These are phyloP conservation scores for Hippocampus zosterae DNA, from an alignment of 2,113 vertebrate species.

Conservation along the genomic window DNA sequence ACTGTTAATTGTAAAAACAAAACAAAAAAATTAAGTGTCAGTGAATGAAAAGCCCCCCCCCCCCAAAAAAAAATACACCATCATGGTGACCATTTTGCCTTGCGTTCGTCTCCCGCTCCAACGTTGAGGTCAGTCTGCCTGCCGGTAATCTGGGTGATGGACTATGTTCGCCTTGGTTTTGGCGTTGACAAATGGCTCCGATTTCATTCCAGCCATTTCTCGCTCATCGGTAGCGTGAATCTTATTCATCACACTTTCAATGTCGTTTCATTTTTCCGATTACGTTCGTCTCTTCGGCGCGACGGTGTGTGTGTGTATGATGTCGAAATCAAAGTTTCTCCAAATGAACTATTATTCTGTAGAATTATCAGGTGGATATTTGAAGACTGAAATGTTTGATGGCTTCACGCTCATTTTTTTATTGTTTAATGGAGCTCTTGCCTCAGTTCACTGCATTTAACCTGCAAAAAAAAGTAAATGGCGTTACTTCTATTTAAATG, in stretches of 20 bases:
- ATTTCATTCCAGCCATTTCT: constrained; percentile 28
- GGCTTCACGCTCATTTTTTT: too few relatives aligned
- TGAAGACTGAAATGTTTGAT: too few relatives aligned
- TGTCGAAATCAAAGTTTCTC: too few relatives aligned
- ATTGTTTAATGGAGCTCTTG: too few relatives aligned
- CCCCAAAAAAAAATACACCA: neutral
- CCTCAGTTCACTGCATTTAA: too few relatives aligned
- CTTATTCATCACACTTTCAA: constrained; percentile 12
- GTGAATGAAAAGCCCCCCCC: neutral
- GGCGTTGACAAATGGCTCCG: constrained; percentile 37
- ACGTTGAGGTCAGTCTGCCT: constrained; percentile 11
- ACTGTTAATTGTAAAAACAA: too few relatives aligned
- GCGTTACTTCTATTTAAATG: too few relatives aligned
- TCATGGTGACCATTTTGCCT: neutral
- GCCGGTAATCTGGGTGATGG: constrained; percentile 19
- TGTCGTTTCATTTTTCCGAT: constrained; percentile 6
- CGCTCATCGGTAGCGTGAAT: constrained; percentile 20
- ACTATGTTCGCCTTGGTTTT: constrained; percentile 24
- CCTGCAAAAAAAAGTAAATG: too few relatives aligned
- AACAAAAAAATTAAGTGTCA: too few relatives aligned
- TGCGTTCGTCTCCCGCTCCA: neutral
- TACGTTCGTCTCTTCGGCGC: neutral
- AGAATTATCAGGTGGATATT: too few relatives aligned
- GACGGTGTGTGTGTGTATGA: neutral
- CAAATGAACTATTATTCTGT: too few relatives aligned